These are phyloP conservation scores for Leptinotarsa haldemani DNA, from an alignment of 2,888 invertebrate species.

Conservation along the genomic window DNA sequence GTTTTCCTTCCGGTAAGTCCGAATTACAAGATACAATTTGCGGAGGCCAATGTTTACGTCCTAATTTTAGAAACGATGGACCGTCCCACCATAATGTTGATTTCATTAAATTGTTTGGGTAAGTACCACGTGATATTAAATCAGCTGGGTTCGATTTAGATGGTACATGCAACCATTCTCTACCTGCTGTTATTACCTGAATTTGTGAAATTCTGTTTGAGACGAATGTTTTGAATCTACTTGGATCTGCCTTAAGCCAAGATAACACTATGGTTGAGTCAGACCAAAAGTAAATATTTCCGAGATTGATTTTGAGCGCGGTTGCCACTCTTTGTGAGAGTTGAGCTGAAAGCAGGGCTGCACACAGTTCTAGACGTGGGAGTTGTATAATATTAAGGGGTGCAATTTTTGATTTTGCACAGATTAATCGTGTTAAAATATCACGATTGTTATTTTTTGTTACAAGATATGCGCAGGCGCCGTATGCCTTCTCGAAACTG, in stretches of 20 bases:
- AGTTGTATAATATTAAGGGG: not conserved
- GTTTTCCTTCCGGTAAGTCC: not conserved
- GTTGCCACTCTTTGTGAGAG: not conserved
- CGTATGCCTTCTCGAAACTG: too few relatives aligned
- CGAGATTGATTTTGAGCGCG: not conserved
- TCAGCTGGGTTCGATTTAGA: not conserved
- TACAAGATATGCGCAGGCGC: not conserved
- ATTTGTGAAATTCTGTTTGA: not conserved
- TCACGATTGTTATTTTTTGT: not conserved
- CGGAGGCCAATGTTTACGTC: too few relatives aligned
- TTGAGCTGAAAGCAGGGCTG: not conserved
- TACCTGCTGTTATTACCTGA: not conserved
- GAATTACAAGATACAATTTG: not conserved
- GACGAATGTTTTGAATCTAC: not conserved
- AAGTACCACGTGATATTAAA: not conserved
- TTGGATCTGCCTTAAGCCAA: not conserved
- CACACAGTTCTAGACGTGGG: not conserved
- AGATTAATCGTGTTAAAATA: not conserved
- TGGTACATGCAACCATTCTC: not conserved
- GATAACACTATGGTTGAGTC: not conserved
- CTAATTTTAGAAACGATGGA: not conserved
- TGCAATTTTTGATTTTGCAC: not conserved
- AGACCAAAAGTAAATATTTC: not conserved
- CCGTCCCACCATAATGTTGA: not conserved
- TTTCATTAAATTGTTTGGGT: not conserved